Evolutionary conservation across 2,888 invertebrate genomes (phyloP).

Genomic region (Drymonia ruficornis): DNA sequence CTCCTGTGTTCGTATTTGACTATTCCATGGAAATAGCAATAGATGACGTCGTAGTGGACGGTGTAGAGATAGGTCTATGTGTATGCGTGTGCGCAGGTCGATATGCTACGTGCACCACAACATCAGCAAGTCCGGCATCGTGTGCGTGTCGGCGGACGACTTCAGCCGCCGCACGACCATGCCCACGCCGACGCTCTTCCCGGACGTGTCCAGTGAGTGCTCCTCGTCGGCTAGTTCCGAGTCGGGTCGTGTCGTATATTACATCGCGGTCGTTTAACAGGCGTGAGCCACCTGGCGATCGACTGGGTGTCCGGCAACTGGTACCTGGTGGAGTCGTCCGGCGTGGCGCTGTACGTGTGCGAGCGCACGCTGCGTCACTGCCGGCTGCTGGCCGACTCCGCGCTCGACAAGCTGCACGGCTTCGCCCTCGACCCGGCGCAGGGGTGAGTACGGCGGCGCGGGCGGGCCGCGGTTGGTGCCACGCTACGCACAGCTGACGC

Average conservation of each 20-base stretch:
- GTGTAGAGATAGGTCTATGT: not conserved
- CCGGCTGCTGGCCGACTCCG: constrained; percentile 87
- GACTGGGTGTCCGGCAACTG: constrained; percentile 96
- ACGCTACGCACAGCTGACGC: too few species aligned
- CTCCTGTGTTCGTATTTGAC: not conserved
- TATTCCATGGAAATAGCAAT: not conserved
- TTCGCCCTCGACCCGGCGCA: constrained; percentile 91
- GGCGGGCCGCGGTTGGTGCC: too few species aligned
- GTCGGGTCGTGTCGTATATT: not conserved
- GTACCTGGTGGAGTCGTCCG: constrained; percentile 91
- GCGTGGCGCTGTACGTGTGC: constrained; percentile 90
- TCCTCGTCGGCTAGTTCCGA: too few species aligned
- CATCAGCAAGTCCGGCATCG: constrained; percentile 80
- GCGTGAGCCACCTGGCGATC: constrained; percentile 89
- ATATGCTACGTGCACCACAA: constrained; percentile 89
- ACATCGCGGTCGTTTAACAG: constrained; percentile 62
- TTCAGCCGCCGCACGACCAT: constrained; percentile 84
- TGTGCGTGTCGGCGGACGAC: constrained; percentile 88
- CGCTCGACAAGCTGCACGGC: constrained; percentile 88
- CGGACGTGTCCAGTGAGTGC: constrained; percentile 87
- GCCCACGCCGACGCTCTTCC: constrained; percentile 85
- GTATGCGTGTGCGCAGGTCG: constrained; percentile 80
- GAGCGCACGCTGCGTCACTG: constrained; percentile 86
- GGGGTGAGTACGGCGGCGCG: constrained; percentile 40
- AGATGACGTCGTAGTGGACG: not conserved